Evolutionary conservation across 53 echinoderm and acorn worm species (phyloP).

Genomic region (Temnopleurus reevesii): DNA sequence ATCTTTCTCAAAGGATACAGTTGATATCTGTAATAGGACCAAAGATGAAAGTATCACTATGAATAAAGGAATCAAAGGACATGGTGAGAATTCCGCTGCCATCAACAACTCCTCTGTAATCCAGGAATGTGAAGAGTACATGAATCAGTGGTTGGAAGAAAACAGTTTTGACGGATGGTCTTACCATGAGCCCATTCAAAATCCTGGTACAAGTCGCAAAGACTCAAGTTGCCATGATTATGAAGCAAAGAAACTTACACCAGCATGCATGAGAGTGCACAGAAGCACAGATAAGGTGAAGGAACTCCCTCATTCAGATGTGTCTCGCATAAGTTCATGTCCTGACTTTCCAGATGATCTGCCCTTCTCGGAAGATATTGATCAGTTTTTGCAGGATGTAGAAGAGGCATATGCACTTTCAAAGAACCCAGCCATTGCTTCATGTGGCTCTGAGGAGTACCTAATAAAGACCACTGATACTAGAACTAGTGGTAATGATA

Average conservation of each 20-base stretch:
- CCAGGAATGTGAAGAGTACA: background rate
- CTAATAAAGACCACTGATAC: background rate
- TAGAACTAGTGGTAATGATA: background rate
- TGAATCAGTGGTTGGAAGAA: conserved; percentile 40
- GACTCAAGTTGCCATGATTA: background rate
- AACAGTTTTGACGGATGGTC: conserved; percentile 40
- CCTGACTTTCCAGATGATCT: conserved; percentile 42
- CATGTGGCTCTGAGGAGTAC: background rate
- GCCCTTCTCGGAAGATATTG: conserved; percentile 40
- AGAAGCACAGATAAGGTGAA: background rate
- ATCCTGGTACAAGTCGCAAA: background rate
- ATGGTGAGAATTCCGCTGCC: background rate
- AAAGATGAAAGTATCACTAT: background rate
- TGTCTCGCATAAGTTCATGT: background rate
- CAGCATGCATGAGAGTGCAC: background rate
- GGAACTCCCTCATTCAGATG: background rate
- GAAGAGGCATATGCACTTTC: conserved; percentile 18
- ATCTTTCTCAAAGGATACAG: background rate
- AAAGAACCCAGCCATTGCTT: background rate
- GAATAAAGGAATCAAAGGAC: background rate
- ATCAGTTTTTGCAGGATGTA: conserved; percentile 36
- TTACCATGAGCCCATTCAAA: background rate
- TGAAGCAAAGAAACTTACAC: background rate
- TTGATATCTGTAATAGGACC: background rate
- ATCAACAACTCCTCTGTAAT: background rate